Base-by-base conservation (phyloP, 2,888 invertebrate genomes). In the Leptinotarsa rubiginosa region DNA sequence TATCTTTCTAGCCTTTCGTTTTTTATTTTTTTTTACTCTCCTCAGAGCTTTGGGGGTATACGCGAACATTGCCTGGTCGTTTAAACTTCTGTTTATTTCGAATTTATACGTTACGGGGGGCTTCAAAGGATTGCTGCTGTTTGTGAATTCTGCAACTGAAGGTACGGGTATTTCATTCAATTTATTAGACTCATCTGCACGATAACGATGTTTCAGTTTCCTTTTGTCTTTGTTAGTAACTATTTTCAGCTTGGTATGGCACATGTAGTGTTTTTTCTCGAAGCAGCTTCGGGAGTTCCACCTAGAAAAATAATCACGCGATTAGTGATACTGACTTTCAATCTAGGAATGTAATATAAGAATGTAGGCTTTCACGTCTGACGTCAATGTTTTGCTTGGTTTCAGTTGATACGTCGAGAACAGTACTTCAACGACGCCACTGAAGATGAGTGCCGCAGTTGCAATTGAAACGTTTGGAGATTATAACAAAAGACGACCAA, bases 211-310 rank as follows among this genome's bases (percentile, higher is more conserved):
- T 67, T 87, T 85, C 2, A 90, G 81, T 20, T 89, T 89, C 76
- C 89, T 90, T 74, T 89, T 86, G 73, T 88, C 90, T 20, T 88
- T 84, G 76, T 89, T 89, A 47, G 88, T 86, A 2, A 90, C 88
- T 77, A 90, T 90, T 71, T 87, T 89, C 5, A 92, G 87, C 83
- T 90, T 91, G 18, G 91, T 91, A 85, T 94, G 93, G 87, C 95
- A 95, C 83, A 95, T 91, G 88, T 89, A 94, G 83, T 92, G 91
- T 77, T 91, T 92, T 16, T 88, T 87, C 76, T 92, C 90, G 74
- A 91, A 85, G 87, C 95, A 95, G 83, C 89, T 91, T 64, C 90
- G 89, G 1, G 92, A 90, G 67, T 90, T 90, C 95, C 95, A 95
- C 84, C 92, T 92, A 88, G 74, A 89, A 85, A 80, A 68, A 41